Evolutionary conservation across 2,113 vertebrate genomes (phyloP).

Genomic region (Solea senegalensis): DNA sequence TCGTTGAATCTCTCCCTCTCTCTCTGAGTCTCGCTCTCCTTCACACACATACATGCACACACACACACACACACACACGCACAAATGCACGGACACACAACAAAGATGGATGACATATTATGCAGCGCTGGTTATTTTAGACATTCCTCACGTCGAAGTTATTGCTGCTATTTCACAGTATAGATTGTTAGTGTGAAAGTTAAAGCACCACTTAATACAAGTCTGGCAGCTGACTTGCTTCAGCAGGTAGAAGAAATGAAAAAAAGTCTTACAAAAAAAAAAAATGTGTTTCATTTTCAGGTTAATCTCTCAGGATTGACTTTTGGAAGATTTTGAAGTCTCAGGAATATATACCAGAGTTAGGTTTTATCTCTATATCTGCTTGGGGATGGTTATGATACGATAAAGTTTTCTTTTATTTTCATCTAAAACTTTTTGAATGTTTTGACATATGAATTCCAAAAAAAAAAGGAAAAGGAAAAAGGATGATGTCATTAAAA

Average conservation of each 20-base stretch:
- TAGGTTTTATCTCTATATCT: neutral
- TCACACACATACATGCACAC: slow-evolving; percentile 4
- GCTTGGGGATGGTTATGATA: neutral
- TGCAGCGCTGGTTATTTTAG: slow-evolving; percentile 39
- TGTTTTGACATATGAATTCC: no score
- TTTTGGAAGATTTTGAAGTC: neutral
- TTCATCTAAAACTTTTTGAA: no score
- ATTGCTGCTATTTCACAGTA: slow-evolving; percentile 22
- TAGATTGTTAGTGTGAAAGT: slow-evolving; percentile 32
- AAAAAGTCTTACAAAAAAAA: no score
- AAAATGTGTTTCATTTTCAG: slow-evolving; percentile 1
- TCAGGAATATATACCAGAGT: neutral
- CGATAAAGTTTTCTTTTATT: no score
- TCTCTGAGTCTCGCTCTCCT: neutral
- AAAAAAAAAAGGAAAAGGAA: no score
- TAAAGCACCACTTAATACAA: slow-evolving; percentile 11
- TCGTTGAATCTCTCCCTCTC: slow-evolving; percentile 34
- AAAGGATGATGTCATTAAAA: no score
- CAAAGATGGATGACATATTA: slow-evolving; percentile 46
- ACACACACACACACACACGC: slow-evolving; percentile 18
- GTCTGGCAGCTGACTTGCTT: slow-evolving; percentile 14
- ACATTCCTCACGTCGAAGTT: slow-evolving; percentile 26
- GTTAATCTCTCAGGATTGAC: slow-evolving; percentile 1
- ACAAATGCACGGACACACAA: slow-evolving; percentile 28
- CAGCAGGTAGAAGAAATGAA: neutral